A percentile compares a stretch with the other conserved stretches of the same genome.
Conservation (phyloP, 2,113 vertebrate genomes). For the Columba livia region DNA sequence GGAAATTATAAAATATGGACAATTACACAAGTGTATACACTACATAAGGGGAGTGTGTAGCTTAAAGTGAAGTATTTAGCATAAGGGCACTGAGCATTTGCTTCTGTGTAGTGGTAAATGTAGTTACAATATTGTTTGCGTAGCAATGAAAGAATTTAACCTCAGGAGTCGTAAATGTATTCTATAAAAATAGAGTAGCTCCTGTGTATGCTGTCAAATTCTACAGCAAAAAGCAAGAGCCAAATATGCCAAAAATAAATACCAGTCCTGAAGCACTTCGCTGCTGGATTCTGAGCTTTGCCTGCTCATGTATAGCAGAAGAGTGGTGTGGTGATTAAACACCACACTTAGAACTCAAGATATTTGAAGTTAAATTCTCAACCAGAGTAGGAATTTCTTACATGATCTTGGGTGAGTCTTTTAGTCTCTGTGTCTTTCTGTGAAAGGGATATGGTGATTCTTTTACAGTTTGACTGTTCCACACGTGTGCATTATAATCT, state of each 20-base stretch:
- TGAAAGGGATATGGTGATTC: not conserved
- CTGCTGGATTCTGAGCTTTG: not conserved
- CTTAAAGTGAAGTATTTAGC: not conserved
- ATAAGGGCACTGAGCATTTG: not conserved
- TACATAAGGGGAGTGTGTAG: not conserved
- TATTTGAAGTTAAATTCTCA: not conserved
- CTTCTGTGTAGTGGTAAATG: not conserved
- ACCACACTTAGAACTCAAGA: not conserved
- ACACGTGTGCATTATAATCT: not conserved
- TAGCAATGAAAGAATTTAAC: not conserved
- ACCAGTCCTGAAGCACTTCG: not conserved
- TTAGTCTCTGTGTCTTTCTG: not conserved
- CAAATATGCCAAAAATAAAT: not conserved
- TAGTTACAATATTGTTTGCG: not conserved
- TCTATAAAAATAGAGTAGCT: not conserved
- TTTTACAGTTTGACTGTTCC: not conserved
- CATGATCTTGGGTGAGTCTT: accelerated
- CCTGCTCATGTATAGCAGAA: not conserved
- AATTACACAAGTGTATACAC: not conserved
- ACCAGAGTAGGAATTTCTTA: not conserved
- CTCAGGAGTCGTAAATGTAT: not conserved
- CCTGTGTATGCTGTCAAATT: not conserved
- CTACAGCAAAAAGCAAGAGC: not conserved
- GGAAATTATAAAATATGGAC: not conserved
- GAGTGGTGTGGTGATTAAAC: not conserved